These are phyloP conservation scores for Cavia aperea DNA, from an alignment of 2,113 vertebrate genomes.

Conservation along the genomic window DNA sequence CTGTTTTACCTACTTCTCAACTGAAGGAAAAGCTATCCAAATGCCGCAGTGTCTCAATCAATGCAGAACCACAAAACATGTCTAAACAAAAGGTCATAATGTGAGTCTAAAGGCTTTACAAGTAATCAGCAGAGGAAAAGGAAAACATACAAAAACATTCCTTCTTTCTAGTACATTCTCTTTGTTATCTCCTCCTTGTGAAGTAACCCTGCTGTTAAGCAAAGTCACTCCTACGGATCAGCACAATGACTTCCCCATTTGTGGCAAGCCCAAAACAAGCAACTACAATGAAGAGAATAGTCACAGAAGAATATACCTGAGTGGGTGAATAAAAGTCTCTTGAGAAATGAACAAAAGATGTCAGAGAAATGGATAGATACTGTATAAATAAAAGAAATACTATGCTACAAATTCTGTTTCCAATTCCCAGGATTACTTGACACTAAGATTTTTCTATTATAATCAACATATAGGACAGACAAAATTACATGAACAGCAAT, in stretches of 20 bases:
- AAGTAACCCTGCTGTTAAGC: conserved; percentile 54
- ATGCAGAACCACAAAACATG: not conserved
- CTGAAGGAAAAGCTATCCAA: conserved; percentile 38
- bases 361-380: not conserved
- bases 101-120: conserved; percentile 51
- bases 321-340: conserved; percentile 49
- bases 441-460: conserved; percentile 45
- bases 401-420: not conserved
- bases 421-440: conserved; percentile 39
- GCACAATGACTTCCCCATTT: conserved; percentile 59
- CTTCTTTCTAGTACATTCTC: conserved; percentile 44
- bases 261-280: conserved; percentile 59
- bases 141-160: conserved; percentile 40
- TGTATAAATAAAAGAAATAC: conserved; percentile 15
- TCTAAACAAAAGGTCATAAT: conserved; percentile 57
- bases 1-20: conserved; percentile 32
- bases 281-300: conserved; percentile 61
- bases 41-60: not conserved
- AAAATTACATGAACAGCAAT: conserved; percentile 34
- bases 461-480: conserved; percentile 39
- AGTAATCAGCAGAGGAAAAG: conserved; percentile 60
- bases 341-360: conserved; percentile 9
- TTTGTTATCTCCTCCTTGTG: conserved; percentile 30
- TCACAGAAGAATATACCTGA: conserved; percentile 43
- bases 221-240: conserved; percentile 51